Base-by-base conservation (phyloP, 2,797 vertebrate species). In the Simalia tracyae region DNA sequence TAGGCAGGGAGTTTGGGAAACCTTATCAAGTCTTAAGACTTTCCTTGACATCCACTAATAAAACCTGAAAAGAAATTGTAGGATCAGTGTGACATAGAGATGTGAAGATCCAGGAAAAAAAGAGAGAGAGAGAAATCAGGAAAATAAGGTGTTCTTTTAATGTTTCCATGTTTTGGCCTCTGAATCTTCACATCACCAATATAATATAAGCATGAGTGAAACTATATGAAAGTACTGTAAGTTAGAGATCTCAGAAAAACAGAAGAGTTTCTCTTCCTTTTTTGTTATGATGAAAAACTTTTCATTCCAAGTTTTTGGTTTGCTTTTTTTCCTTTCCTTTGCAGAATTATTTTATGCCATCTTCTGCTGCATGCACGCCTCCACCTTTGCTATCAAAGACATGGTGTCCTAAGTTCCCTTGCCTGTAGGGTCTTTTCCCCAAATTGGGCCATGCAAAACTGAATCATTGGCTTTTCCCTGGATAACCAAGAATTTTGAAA, bases 311-410 rank as follows among this genome's bases (percentile, higher is more conserved):
- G 11, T 95, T 93, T 64, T 64, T 91, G 64, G 72, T 64, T 11
- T 68, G 11, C 4, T 26, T 50, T 17, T 0, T 12, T 57, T 0
- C 0, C 4, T 4, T 26, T 59, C n/a, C 31, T 42, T 56, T 4
- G 68, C 88, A 92, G 46, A 91, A 93, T 95, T 92, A 88, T 93
- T 93, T 94, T 68, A 72, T 90, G 72, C 95, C 96, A 95, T 95
- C 86, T 91, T 94, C 92, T 95, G 95, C 95, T 94, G 87, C 95
- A 19, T 63, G 22, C 8, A 14, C 10, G 36, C 61, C n/a, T 66
- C 1, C 8, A 22, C 19, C 0, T 14, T 95, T 64, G 0, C 0
- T 15, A 22, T 36, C 1, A 0, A 1, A 0, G 50, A 0, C 0
- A 42, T 14, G 68, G 24, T 24, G 88, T 89, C 93, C 50, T 88